phyloP scores from a whole-genome alignment of 2,797 vertebrate genomes.

The Spinus olivaceus region DNA sequence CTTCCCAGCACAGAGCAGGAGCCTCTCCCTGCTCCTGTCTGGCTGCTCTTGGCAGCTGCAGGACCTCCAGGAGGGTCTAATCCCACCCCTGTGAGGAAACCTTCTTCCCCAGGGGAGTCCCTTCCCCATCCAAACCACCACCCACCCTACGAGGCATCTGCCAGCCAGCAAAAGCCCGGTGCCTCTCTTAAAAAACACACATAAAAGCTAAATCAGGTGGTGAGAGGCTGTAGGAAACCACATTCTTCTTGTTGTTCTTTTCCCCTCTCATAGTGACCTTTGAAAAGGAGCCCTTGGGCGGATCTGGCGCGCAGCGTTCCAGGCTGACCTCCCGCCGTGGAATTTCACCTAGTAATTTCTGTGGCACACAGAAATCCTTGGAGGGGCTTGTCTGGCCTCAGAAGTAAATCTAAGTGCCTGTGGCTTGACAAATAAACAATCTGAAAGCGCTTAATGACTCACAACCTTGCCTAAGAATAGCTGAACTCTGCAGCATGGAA shows the following conservation, averaged over 20 bases:
- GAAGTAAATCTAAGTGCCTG: conserved; percentile 22
- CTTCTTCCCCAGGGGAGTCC: not conserved
- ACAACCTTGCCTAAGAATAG: conserved; percentile 45
- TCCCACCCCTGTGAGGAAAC: not conserved
- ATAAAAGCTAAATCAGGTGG: not conserved
- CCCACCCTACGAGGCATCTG: not conserved
- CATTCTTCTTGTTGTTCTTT: not conserved
- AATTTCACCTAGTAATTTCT: conserved; percentile 55
- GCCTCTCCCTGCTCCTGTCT: not conserved
- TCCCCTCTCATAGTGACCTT: not conserved
- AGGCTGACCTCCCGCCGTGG: conserved; percentile 11
- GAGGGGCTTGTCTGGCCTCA: not conserved
- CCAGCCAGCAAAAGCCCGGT: not conserved
- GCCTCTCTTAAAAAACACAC: not conserved
- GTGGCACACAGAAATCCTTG: not conserved
- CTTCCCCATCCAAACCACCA: not conserved
- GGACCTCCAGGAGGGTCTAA: not conserved
- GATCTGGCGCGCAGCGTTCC: fast-evolving
- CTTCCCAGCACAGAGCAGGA: not conserved
- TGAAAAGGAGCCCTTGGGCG: not conserved
- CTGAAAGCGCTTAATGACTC: conserved; percentile 47
- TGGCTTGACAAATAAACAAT: conserved; percentile 59
- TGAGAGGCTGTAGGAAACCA: not conserved
- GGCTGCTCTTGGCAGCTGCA: not conserved
- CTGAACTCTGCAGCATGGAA: conserved; percentile 12